Evolutionary conservation across 2,797 vertebrate genomes (phyloP).

Genomic region (Jordanella pulchra): DNA sequence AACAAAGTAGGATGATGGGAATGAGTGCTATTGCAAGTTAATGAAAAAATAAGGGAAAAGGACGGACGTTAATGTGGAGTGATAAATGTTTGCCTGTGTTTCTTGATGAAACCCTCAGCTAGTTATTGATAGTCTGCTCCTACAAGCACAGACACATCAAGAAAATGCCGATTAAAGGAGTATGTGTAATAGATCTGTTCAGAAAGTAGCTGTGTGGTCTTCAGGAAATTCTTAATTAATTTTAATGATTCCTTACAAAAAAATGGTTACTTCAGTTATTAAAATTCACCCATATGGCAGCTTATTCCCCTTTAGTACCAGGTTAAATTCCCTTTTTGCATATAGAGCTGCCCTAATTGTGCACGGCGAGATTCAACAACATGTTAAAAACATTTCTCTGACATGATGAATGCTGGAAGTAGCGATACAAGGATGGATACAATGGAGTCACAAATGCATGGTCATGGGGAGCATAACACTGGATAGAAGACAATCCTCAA

Average conservation of each 20-base stretch:
- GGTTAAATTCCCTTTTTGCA: background rate
- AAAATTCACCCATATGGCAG: background rate
- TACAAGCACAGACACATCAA: slow-evolving; percentile 16
- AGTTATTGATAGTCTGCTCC: slow-evolving; percentile 27
- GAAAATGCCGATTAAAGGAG: slow-evolving; percentile 29
- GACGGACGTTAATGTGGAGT: slow-evolving; percentile 6
- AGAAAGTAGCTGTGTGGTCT: slow-evolving; percentile 38
- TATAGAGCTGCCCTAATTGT: background rate
- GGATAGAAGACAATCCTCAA: background rate
- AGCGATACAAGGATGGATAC: background rate
- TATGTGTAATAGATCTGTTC: slow-evolving; percentile 53
- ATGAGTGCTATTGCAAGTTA: slow-evolving; percentile 4
- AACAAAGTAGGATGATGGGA: slow-evolving; percentile 21
- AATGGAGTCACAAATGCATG: background rate
- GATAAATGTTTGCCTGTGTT: background rate
- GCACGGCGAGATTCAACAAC: background rate
- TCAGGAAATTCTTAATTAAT: slow-evolving; percentile 61
- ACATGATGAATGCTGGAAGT: background rate
- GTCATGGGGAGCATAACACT: background rate
- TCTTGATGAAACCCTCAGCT: slow-evolving; percentile 33
- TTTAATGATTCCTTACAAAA: background rate
- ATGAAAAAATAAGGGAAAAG: slow-evolving; percentile 1
- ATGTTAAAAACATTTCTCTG: background rate
- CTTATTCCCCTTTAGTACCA: background rate
- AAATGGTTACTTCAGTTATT: background rate